phyloP scores from a whole-genome alignment of 2,797 vertebrate genomes.

The Vultur gryphus region DNA sequence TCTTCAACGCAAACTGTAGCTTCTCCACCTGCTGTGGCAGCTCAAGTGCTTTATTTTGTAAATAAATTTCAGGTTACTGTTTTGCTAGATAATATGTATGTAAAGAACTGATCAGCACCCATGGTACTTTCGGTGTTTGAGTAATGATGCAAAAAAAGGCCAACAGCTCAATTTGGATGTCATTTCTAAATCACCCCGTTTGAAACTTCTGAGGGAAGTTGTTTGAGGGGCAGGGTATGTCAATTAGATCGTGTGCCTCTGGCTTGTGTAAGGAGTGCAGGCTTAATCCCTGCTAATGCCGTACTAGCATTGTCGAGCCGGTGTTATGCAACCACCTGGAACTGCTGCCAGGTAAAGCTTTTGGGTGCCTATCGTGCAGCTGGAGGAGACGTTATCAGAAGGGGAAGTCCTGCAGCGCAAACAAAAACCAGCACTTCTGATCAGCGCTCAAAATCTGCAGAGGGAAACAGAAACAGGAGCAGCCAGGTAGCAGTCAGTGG shows the following conservation, averaged over 20 bases:
- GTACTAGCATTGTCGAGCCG: accelerated
- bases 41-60: neutral
- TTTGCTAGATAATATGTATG: neutral
- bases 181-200: neutral
- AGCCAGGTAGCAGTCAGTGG: neutral
- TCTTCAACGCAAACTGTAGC: neutral
- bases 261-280: accelerated
- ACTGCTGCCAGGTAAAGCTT: neutral
- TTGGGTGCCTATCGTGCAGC: neutral
- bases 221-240: neutral
- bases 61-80: neutral
- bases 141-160: neutral
- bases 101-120: neutral
- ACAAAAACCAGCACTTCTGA: accelerated
- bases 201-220: neutral
- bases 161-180: neutral
- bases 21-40: neutral
- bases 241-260: accelerated
- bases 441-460: accelerated
- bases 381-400: neutral
- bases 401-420: accelerated
- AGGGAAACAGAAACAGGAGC: neutral
- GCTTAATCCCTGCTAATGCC: neutral
- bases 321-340: neutral
- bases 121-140: neutral